Evolutionary conservation across 1,140 invertebrate species (phyloP).

Genomic region (Drosophila triauraria): DNA sequence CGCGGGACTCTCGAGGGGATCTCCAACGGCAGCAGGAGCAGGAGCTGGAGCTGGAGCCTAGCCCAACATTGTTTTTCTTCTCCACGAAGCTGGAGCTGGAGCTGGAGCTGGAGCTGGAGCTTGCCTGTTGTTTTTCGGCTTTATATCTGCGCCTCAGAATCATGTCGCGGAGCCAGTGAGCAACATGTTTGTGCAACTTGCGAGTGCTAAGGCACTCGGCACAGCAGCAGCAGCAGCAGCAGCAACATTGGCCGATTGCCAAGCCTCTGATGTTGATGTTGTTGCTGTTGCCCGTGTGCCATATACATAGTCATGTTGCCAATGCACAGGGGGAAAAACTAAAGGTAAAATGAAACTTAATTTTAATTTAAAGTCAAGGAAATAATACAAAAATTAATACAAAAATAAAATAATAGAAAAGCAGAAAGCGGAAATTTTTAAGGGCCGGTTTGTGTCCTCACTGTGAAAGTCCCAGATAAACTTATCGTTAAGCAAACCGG

Average conservation of each 20-base stretch:
- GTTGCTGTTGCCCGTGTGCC: slow-evolving; percentile 66
- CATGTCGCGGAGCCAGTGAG: slow-evolving; percentile 81
- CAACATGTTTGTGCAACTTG: slow-evolving; percentile 79
- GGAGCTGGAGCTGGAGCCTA: slow-evolving; percentile 53
- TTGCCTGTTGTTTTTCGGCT: slow-evolving; percentile 61
- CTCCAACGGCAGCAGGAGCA: background rate
- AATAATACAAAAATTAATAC: no score
- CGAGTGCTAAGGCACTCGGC: slow-evolving; percentile 76
- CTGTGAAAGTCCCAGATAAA: no score
- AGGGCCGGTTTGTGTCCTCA: no score
- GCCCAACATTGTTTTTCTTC: slow-evolving; percentile 79
- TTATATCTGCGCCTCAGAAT: slow-evolving; percentile 81
- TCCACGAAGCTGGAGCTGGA: slow-evolving; percentile 43
- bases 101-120: slow-evolving; percentile 17
- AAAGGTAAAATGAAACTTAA: no score
- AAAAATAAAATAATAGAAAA: no score
- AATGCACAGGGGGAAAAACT: slow-evolving; percentile 17
- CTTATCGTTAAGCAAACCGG: no score
- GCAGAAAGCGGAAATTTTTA: no score
- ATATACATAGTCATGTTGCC: slow-evolving; percentile 52
- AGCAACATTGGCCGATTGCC: slow-evolving; percentile 37
- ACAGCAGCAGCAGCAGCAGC: slow-evolving; percentile 28
- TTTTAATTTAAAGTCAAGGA: no score
- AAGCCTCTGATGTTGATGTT: slow-evolving; percentile 36
- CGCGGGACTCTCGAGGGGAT: slow-evolving; percentile 45